Evolutionary conservation across 2,113 vertebrate genomes (phyloP).

Genomic region (Etheostoma spectabile): DNA sequence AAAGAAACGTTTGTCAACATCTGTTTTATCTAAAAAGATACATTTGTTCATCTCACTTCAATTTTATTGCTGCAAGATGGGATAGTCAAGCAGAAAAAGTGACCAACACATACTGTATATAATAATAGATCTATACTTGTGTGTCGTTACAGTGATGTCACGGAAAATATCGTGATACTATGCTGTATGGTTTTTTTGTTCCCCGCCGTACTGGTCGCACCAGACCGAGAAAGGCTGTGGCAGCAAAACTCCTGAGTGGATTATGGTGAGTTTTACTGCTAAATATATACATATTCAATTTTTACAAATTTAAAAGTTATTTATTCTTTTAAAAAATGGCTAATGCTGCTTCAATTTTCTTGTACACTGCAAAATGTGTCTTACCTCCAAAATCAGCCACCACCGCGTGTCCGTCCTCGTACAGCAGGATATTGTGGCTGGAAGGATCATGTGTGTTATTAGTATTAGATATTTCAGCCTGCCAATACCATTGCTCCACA

Average conservation of each 20-base stretch:
- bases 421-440: constrained; percentile 96
- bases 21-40: no score
- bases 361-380: background rate
- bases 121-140: no score
- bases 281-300: background rate
- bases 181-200: no score
- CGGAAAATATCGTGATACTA: no score
- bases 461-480: constrained; percentile 20
- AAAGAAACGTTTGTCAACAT: no score
- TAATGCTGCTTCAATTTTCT: background rate
- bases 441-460: constrained; percentile 42
- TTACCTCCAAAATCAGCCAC: constrained; percentile 97
- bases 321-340: background rate
- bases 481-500: background rate
- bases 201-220: background rate
- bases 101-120: no score
- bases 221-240: background rate
- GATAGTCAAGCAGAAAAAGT: no score
- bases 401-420: constrained; percentile 95
- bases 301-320: background rate
- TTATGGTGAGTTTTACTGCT: background rate
- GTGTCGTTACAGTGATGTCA: no score
- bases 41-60: no score
- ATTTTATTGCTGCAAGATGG: no score
- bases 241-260: background rate